These are phyloP conservation scores for Cataglyphis albicans DNA, from an alignment of 2,888 invertebrate genomes.

Conservation along the genomic window DNA sequence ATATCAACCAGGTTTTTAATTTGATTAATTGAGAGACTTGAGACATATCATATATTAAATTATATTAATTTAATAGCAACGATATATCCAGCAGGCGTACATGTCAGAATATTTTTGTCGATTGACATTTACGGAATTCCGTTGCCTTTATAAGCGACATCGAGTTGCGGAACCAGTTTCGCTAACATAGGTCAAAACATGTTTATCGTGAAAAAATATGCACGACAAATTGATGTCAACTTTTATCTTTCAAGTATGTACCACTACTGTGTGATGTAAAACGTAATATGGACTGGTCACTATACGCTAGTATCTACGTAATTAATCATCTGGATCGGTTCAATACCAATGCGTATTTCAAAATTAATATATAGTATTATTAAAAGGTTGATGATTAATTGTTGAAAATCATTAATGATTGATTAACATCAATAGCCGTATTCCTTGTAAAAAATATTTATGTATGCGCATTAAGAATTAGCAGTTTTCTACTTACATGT, in stretches of 20 bases:
- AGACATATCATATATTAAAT: neutral
- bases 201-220: constrained; percentile 35
- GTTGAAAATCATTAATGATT: constrained; percentile 74
- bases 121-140: constrained; percentile 43
- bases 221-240: constrained; percentile 50
- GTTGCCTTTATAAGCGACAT: constrained; percentile 5
- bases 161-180: constrained; percentile 47
- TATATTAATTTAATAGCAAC: constrained; percentile 12
- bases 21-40: neutral
- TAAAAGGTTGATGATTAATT: constrained; percentile 50
- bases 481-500: constrained; percentile 70
- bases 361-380: constrained; percentile 24
- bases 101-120: neutral
- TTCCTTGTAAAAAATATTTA: neutral
- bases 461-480: constrained; percentile 14
- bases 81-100: neutral
- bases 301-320: constrained; percentile 34
- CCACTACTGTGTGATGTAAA: constrained; percentile 40
- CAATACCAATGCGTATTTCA: constrained; percentile 20
- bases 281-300: constrained; percentile 30
- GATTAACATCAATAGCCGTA: constrained; percentile 37
- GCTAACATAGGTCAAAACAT: constrained; percentile 47
- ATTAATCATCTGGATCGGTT: constrained; percentile 60
- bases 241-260: constrained; percentile 33
- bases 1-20: neutral